Base-by-base conservation (phyloP, 2,113 vertebrate genomes). In the Saguinus imperator region DNA sequence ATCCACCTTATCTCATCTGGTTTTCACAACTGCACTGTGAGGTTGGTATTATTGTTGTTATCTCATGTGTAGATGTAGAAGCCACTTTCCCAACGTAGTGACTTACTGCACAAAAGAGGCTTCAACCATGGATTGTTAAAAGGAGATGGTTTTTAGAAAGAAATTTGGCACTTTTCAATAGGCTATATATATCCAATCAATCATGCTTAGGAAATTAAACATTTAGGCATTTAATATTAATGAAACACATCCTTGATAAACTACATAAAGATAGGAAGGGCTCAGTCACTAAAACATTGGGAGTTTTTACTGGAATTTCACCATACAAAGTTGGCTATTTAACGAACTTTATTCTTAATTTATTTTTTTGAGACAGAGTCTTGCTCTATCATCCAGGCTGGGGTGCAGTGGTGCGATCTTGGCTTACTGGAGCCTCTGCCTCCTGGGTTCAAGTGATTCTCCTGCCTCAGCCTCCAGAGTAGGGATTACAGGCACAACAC, bases 61-160 rank as follows among this genome's bases (percentile, higher is more conserved):
- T 92, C 61, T 87, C 1, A 6, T 61, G 7, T 57, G 11, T 29
- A 68, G 43, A 40, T 89, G 85, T 50, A 37, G 68, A 91, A 92
- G 37, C 25, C 18, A 23, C 20, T 20, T 11, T 50, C 45, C 27
- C 37, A 87, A 81, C 17, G 64, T 43, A 66, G 68, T 58, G 70
- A 70, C 43, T 94, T 94, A 52, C 10, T 93, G 52, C 50, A 93
- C 75, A 89, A 55, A 77, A 89, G 35, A 87, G 4, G 32, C n/a
- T 91, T 97, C 75, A 83, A 86, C 61, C 58, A 76, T 75, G 29
- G 86, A 89, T 86, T 89, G 85, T 82, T 93, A 73, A 89, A 91
- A 92, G 68, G 23, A 91, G 48, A 48, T 43, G 16, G 23, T 29
- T 97, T 94, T 64, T 72, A 89, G 45, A 81, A 86, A 81, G 37